Base-by-base conservation (phyloP, 1,140 invertebrate genomes). In the Cataglyphis hispanica region DNA sequence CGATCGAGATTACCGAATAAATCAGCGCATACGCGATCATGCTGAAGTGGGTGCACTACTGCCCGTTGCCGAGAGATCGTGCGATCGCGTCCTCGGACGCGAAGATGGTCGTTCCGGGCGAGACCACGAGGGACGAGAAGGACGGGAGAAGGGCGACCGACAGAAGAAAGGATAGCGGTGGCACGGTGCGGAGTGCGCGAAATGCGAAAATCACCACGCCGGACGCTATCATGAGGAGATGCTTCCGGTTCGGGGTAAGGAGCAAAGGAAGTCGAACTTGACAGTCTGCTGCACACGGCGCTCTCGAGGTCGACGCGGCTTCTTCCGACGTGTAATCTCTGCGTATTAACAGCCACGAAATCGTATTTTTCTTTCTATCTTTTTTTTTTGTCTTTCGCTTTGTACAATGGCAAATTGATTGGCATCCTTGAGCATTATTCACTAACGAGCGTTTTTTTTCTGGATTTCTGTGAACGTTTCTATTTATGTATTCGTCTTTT, bases 21-120 rank as follows among this genome's bases (percentile, higher is more conserved):
- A 50, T 13, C 40, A 27, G 22, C 46, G 61, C 27, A 6, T 19
- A 16, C 63, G 66, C 78, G 64, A 87, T 75, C 83, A 95, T 95
- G 94, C 92, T 95, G 91, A 95, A 95, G 94, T 95, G 94, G 94
- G 94, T 94, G 70, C 94, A 94, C 83, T 94, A 95, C 60, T 92
- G 93, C 74, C 90, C 92, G 83, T 69, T 92, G 78, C 87, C 91
- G 40, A 94, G 93, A 88, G 92, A 93, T 90, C 92, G 92, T 70
- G 84, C 69, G 27, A 78, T 75, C 61, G 63, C 75, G 74, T 64
- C 77, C 84, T 56, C 69, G 22, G 63, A 78, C 1, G 63, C 58
- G 87, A 86, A 67, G 25, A 66, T 66, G 66, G 78, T 22, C 61
- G 56, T 43, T 63, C 72, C 80, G 84, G 78, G 22, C 58, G 72